Evolutionary conservation across 2,797 vertebrate species (phyloP), one percentile per base, ranked within the genome.

Genomic region (Apogon talboti): DNA sequence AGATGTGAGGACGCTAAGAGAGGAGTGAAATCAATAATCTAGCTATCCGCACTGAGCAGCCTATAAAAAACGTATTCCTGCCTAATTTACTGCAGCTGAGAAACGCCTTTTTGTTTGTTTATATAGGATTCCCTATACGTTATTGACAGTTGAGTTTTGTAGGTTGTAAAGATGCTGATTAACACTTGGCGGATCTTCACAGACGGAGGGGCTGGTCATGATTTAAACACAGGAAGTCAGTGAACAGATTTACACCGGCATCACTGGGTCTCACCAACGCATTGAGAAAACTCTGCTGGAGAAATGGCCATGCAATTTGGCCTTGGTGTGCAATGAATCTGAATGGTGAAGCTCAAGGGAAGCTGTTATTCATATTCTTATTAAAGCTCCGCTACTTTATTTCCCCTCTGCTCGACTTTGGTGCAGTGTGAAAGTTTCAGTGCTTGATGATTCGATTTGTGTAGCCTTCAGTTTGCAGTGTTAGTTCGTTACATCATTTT

Each of bases 21-120:
- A 61, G 12, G 35, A 53, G 40, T 30, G 28, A 46, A 63, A 86
- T 88, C 81, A 62, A 88, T 89, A 58, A 55, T 62, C 16, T 43
- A 50, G n/a, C 30, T 55, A 14, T 1, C 11, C 10, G 38, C 45
- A 46, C 3, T 4, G 46, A 50, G 53, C 11, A 4, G 14, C 18
- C 51, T 19, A 21, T 64, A 67, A 48, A 33, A 19, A 60, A 47
- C 58, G 0, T 1, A 37, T 66, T 56, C 60, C 19, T 24, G 28
- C 38, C 48, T 72, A 49, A 62, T 65, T 71, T 66, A 74, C 13
- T 50, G 19, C 44, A 35, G 13, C n/a, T 15, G 15, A n/a, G 19
- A 41, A 45, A 62, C n/a, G 2, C 46, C 21, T 67, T 14, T 15
- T 2, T 57, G 14, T 49, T 11, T 60, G 56, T 46, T 16, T 50